Conservation (phyloP, 2,797 vertebrate species). For the Micromesistius poutassou region DNA sequence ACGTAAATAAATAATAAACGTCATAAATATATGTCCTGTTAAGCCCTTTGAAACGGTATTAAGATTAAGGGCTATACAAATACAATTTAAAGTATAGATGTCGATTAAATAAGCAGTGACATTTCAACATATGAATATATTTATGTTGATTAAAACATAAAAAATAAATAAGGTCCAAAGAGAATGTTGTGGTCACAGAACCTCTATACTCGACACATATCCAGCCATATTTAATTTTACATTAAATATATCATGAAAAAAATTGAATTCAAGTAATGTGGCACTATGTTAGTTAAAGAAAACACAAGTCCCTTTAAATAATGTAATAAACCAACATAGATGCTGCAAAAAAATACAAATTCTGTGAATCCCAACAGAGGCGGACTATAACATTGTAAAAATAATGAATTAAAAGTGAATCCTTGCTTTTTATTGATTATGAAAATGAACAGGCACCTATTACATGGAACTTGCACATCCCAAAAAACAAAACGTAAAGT, state of each 20-base stretch:
- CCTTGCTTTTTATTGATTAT: constrained; percentile 75
- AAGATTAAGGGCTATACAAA: too few species aligned
- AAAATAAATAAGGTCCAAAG: not conserved
- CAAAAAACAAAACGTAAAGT: constrained; percentile 71
- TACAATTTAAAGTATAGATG: too few species aligned
- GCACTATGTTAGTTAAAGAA: not conserved
- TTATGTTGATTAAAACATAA: not conserved
- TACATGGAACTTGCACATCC: constrained; percentile 77
- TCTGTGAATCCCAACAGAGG: not conserved
- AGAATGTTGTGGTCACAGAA: not conserved
- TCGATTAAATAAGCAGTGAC: not conserved
- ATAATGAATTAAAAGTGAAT: constrained; percentile 67
- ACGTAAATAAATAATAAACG: not conserved
- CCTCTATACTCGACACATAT: not conserved
- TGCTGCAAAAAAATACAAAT: not conserved
- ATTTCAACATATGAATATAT: not conserved
- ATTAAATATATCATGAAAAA: not conserved
- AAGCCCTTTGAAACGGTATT: too few species aligned
- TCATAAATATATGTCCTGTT: too few species aligned
- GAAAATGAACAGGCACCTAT: constrained; percentile 80
- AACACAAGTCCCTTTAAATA: not conserved
- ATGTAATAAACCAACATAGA: not conserved
- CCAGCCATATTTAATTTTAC: not conserved
- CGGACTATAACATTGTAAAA: constrained; percentile 16
- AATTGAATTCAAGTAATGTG: too few species aligned